Conservation (phyloP, 2,113 vertebrate genomes). For the Anoura caudifer region DNA sequence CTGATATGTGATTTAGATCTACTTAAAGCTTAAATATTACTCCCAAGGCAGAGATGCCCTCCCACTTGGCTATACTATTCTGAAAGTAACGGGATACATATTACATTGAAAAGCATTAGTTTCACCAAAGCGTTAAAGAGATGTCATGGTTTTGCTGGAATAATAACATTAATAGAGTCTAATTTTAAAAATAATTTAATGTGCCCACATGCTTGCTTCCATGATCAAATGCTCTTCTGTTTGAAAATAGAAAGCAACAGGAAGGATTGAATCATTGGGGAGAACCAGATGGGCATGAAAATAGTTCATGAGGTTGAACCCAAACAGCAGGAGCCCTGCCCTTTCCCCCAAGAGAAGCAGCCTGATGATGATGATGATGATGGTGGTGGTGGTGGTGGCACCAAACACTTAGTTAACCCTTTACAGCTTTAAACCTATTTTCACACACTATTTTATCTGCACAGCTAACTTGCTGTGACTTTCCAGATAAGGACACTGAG, state of each 20-base stretch:
- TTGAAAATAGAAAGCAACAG: neutral
- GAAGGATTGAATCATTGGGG: neutral
- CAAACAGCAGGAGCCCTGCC: neutral
- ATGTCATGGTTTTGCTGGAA: neutral
- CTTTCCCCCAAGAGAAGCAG: neutral
- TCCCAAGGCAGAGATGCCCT: neutral
- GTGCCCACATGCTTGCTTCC: neutral
- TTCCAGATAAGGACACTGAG: neutral
- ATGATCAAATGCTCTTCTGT: neutral
- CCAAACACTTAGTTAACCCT: neutral
- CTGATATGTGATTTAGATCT: neutral
- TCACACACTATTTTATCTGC: neutral
- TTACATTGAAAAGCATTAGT: neutral
- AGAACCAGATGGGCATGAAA: neutral
- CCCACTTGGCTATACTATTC: neutral
- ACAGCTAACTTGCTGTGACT: neutral
- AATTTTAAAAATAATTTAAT: neutral
- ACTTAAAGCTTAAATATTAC: neutral
- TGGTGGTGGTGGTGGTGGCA: neutral
- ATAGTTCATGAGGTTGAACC: neutral
- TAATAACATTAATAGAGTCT: neutral
- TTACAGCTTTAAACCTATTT: neutral
- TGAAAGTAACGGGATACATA: neutral
- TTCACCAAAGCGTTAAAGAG: neutral
- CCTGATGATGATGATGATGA: neutral